Evolutionary conservation across 2,113 vertebrate species (phyloP).

Genomic region (Solea solea): DNA sequence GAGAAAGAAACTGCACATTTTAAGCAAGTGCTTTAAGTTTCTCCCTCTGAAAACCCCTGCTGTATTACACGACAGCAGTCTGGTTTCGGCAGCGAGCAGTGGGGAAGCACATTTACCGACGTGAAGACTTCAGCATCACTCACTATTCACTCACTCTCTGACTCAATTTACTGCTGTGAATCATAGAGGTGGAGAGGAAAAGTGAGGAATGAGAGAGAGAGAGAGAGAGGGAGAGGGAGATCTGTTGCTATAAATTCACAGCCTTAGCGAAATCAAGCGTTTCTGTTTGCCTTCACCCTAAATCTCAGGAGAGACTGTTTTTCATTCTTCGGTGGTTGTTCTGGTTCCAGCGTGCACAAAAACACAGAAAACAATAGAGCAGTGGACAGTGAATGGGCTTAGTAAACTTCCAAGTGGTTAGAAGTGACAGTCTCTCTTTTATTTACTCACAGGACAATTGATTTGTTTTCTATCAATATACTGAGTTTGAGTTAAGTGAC

Average conservation of each 20-base stretch:
- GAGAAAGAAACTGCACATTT: slow-evolving; percentile 19
- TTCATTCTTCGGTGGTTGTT: slow-evolving; percentile 46
- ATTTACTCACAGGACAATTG: background rate
- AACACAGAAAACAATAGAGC: slow-evolving; percentile 33
- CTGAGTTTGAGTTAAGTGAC: too few species aligned
- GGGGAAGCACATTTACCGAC: slow-evolving; percentile 21
- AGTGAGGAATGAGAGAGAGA: slow-evolving; percentile 25
- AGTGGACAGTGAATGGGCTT: slow-evolving; percentile 29
- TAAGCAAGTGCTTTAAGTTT: slow-evolving; percentile 22
- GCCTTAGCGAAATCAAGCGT: slow-evolving; percentile 61
- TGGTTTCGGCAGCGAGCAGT: slow-evolving; percentile 9
- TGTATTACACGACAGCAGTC: slow-evolving; percentile 20
- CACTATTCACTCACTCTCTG: slow-evolving; percentile 29
- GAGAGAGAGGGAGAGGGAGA: slow-evolving; percentile 25
- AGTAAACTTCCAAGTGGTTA: slow-evolving; percentile 16
- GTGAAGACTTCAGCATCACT: slow-evolving; percentile 45
- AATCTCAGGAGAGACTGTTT: slow-evolving; percentile 50
- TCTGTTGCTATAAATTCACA: slow-evolving; percentile 49
- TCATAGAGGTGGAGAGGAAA: slow-evolving; percentile 39
- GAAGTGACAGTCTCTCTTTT: background rate
- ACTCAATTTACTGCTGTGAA: slow-evolving; percentile 68
- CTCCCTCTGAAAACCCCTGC: background rate
- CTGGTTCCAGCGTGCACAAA: slow-evolving; percentile 22
- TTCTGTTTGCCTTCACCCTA: slow-evolving; percentile 47
- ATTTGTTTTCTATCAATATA: background rate